Conservation (phyloP, 2,113 vertebrate species). For the Centropus unirufus region DNA sequence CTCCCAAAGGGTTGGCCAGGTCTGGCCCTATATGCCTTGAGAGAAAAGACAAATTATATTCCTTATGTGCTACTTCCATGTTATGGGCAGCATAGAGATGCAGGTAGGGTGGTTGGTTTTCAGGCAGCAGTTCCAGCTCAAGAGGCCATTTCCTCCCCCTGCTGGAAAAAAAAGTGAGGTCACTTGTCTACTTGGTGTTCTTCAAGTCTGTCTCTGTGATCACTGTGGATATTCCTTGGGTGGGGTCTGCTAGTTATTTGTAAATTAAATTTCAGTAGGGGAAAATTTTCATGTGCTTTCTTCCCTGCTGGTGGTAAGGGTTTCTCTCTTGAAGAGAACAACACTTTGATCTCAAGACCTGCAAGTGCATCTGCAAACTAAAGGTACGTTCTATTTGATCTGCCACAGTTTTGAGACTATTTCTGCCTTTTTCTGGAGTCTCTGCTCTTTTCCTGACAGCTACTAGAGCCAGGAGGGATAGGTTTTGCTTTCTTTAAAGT, state of each 20-base stretch:
- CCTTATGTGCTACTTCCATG: not conserved
- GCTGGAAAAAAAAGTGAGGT: not conserved
- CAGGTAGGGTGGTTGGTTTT: not conserved
- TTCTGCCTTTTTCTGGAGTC: not conserved
- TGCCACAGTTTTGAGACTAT: not conserved
- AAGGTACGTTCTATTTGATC: not conserved
- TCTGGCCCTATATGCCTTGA: too few species aligned
- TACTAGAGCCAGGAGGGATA: not conserved
- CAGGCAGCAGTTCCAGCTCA: not conserved
- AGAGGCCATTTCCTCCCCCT: not conserved
- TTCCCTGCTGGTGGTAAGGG: not conserved
- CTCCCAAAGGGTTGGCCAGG: not conserved
- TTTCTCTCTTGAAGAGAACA: not conserved
- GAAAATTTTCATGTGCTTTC: fast-evolving
- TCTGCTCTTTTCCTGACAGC: not conserved
- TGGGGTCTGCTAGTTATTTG: not conserved
- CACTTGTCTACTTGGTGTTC: not conserved
- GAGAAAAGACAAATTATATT: not conserved
- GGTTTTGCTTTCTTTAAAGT: not conserved
- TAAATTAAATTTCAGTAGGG: not conserved
- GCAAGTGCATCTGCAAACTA: not conserved
- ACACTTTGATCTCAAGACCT: not conserved
- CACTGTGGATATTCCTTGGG: not conserved
- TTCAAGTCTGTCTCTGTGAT: not conserved
- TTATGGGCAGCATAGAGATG: not conserved